Percentiles rank a stretch among this genome's conserved stretches.
phyloP scores from a whole-genome alignment of 2,113 vertebrate genomes.

The Acanthisitta chloris region DNA sequence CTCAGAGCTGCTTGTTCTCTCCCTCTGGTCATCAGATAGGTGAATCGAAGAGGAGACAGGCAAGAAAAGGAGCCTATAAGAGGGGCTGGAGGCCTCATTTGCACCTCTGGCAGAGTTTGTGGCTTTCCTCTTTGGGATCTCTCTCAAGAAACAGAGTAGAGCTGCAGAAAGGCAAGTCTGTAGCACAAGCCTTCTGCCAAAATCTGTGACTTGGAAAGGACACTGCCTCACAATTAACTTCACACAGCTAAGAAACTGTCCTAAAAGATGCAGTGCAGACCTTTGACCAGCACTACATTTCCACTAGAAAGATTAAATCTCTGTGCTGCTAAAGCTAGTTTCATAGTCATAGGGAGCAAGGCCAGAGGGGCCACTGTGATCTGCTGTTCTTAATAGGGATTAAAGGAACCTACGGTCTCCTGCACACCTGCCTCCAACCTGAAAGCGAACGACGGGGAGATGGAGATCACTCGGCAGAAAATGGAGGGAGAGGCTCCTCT shows the following conservation, averaged over 20 bases:
- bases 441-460: neutral
- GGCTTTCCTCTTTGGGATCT: neutral
- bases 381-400: slow-evolving; percentile 51
- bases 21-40: neutral
- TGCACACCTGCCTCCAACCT: slow-evolving; percentile 15
- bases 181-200: neutral
- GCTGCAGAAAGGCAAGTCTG: neutral
- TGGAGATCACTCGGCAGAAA: slow-evolving; percentile 46
- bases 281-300: slow-evolving; percentile 31
- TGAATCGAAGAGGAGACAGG: neutral
- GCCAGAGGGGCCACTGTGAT: slow-evolving; percentile 63
- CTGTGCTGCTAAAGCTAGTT: slow-evolving; percentile 42
- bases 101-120: neutral
- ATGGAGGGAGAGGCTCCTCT: slow-evolving; percentile 39
- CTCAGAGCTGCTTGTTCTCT: neutral
- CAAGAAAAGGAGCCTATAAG: neutral
- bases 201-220: neutral
- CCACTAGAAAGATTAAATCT: slow-evolving; percentile 63
- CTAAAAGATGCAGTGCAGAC: slow-evolving; percentile 28
- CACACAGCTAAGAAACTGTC: slow-evolving; percentile 9
- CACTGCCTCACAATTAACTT: slow-evolving; percentile 16
- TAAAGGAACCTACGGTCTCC: slow-evolving; percentile 27
- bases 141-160: neutral
- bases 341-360: slow-evolving; percentile 53
- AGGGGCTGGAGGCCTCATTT: neutral